phyloP scores from a whole-genome alignment of 2,797 vertebrate genomes.

The Malacoctenus gilli region DNA sequence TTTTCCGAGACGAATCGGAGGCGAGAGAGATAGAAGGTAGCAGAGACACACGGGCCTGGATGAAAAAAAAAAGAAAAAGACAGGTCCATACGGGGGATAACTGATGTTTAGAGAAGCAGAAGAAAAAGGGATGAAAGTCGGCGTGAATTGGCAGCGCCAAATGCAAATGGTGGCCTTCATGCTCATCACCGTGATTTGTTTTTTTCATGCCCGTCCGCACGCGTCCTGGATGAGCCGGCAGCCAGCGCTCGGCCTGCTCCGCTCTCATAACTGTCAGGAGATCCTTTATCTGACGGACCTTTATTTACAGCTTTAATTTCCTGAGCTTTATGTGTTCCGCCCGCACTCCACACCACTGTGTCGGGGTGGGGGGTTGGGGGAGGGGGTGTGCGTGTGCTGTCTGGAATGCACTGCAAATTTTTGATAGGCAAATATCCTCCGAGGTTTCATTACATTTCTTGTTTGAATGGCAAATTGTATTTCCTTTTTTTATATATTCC shows the following conservation, averaged over 20 bases:
- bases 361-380: too few species aligned
- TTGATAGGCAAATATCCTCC: constrained; percentile 68
- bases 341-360: constrained; percentile 58
- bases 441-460: constrained; percentile 64
- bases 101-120: constrained; percentile 38
- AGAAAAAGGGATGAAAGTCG: constrained; percentile 53
- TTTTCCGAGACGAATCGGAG: constrained; percentile 18
- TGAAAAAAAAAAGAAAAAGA: constrained; percentile 13
- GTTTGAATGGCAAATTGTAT: constrained; percentile 57
- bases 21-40: constrained; percentile 5
- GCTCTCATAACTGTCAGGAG: constrained; percentile 82
- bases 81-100: constrained; percentile 35
- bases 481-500: constrained; percentile 35
- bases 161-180: constrained; percentile 80
- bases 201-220: constrained; percentile 77
- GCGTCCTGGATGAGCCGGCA: constrained; percentile 74
- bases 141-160: constrained; percentile 62
- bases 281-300: constrained; percentile 81
- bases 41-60: too few species aligned
- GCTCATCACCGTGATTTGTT: constrained; percentile 80
- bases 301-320: constrained; percentile 88
- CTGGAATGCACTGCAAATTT: constrained; percentile 78
- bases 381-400: constrained; percentile 50
- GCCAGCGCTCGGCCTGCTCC: constrained; percentile 69
- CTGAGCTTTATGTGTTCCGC: constrained; percentile 80